phyloP scores from a whole-genome alignment of 2,888 invertebrate genomes.

The Agrotis puta region DNA sequence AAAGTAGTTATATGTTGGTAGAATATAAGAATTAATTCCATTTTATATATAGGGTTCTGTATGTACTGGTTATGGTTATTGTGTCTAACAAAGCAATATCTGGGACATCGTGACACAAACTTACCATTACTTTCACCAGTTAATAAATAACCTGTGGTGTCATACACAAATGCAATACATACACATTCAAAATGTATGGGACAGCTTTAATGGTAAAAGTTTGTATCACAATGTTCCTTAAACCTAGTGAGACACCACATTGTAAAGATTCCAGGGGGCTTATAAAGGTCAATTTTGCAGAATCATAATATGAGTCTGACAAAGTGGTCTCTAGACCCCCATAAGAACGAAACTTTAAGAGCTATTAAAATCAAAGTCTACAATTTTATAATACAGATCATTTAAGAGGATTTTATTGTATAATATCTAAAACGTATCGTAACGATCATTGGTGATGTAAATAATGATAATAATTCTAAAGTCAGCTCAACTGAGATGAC shows the following conservation, averaged over 20 bases:
- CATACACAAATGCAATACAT: background rate
- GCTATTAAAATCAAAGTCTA: slow-evolving; percentile 3
- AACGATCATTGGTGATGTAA: background rate
- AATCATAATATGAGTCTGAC: no score
- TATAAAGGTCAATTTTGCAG: no score
- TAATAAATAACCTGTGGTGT: background rate
- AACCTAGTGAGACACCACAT: background rate
- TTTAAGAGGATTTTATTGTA: background rate
- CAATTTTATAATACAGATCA: background rate
- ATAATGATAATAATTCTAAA: no score
- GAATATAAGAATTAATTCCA: slow-evolving; percentile 13
- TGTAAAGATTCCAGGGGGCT: background rate
- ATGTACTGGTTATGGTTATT: slow-evolving; percentile 6
- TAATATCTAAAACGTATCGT: background rate
- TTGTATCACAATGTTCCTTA: background rate
- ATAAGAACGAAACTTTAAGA: background rate
- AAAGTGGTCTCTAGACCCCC: no score
- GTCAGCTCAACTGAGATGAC: background rate
- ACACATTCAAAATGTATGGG: background rate
- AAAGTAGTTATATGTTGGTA: slow-evolving; percentile 3
- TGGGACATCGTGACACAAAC: background rate
- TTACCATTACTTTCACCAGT: background rate
- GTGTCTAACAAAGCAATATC: slow-evolving; percentile 1
- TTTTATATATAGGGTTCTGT: background rate
- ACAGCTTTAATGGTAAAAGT: background rate